phyloP scores from a whole-genome alignment of 2,888 invertebrate species.

The Syrphus vitripennis region DNA sequence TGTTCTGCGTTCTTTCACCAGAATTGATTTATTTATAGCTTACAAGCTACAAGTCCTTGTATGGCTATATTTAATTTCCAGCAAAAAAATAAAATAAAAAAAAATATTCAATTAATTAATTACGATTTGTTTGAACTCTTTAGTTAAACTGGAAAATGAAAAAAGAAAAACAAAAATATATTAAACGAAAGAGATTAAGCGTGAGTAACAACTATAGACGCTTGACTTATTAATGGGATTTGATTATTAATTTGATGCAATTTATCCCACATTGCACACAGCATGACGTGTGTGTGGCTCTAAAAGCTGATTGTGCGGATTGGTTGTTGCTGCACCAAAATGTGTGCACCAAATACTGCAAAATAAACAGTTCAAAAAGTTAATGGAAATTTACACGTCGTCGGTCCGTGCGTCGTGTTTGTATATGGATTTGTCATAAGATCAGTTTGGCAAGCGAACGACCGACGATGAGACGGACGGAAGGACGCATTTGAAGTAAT shows the following conservation, averaged over 20 bases:
- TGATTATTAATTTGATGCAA: slow-evolving; percentile 63
- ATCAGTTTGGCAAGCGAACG: neutral
- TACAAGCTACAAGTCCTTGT: slow-evolving; percentile 14
- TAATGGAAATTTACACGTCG: slow-evolving; percentile 55
- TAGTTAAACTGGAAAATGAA: neutral
- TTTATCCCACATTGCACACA: slow-evolving; percentile 61
- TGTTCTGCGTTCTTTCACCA: neutral
- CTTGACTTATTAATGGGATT: slow-evolving; percentile 59
- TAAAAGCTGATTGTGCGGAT: neutral
- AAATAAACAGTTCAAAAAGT: slow-evolving; percentile 34
- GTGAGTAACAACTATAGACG: slow-evolving; percentile 8
- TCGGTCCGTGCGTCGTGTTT: neutral
- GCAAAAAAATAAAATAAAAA: neutral
- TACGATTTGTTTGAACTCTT: slow-evolving; percentile 1
- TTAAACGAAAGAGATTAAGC: neutral
- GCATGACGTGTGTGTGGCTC: slow-evolving; percentile 32
- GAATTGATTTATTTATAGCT: slow-evolving; percentile 41
- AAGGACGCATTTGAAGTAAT: neutral
- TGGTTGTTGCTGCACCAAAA: neutral
- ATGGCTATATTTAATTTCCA: neutral
- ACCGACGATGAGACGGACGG: neutral
- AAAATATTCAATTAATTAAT: slow-evolving; percentile 48
- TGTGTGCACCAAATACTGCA: neutral
- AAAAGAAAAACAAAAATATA: neutral
- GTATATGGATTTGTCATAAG: slow-evolving; percentile 19